Base-by-base conservation (phyloP, 2,888 invertebrate species). In the Erynnis tages region DNA sequence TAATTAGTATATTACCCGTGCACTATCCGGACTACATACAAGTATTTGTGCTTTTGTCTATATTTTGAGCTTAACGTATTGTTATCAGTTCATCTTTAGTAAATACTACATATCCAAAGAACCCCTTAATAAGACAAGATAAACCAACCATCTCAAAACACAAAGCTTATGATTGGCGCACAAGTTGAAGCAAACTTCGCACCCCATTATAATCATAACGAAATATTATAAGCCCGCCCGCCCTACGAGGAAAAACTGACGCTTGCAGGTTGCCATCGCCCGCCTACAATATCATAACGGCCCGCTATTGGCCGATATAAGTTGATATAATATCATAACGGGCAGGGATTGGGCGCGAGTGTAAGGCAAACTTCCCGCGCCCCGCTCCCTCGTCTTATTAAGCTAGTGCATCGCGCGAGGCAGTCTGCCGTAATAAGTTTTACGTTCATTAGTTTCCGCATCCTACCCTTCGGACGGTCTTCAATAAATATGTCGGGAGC, bases 291-390 rank as follows among this genome's bases (percentile, higher is more conserved):
- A 82, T 90, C 90, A 90, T 90, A 88, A 86, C 88, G 80, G 71
- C 71, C 79, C 61, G 76, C 86, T 78, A 91, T 91, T 89, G 90
- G 90, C 72, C 72, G 81, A 82, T 79, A 85, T 83, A 79, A 80
- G 68, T 73, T 90, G 90, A 91, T 91, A 91, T 91, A 91, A 92
- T 91, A 91, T 91, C 91, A 92, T 91, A 91, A 90, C 90, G 86
- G 63, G 66, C 71, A 69, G 76, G 84, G 82, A 91, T 91, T 91
- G 91, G 91, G 66, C 76, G 83, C 82, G 75, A 73, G 72, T 71
- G 62, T 55, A 71, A 66, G 76, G 69, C 68, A 60, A 61, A 65
- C 73, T 71, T 75, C 79, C 79, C 78, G 75, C 79, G 67, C 72
- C 67, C 71, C 67, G 67, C 68, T 66, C 23, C 71, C 76, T 60